Evolutionary conservation across 1,140 invertebrate species (phyloP).

Genomic region (Nylanderia fulva): DNA sequence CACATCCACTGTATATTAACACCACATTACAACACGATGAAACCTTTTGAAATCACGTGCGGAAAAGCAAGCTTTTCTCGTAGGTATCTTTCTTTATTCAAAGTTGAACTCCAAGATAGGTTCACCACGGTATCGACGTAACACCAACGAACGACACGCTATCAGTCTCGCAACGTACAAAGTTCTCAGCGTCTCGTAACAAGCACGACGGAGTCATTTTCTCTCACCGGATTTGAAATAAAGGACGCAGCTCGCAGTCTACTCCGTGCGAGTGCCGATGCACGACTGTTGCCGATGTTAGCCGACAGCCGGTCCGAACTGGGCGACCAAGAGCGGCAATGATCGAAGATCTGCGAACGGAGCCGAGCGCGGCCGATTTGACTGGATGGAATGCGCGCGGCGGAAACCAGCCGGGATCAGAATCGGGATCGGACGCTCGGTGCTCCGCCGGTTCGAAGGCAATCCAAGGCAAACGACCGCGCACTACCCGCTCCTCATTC

Average conservation of each 20-base stretch:
- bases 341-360: constrained; percentile 44
- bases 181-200: constrained; percentile 58
- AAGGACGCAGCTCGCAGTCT: constrained; percentile 58
- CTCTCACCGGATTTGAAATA: constrained; percentile 41
- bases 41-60: background rate
- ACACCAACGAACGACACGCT: constrained; percentile 11
- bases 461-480: constrained; percentile 85
- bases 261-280: constrained; percentile 75
- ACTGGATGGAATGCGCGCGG: constrained; percentile 81
- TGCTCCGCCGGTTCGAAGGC: constrained; percentile 80
- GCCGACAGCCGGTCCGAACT: constrained; percentile 71
- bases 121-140: background rate
- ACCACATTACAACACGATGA: constrained; percentile 39
- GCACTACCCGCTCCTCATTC: constrained; percentile 76
- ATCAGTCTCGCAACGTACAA: constrained; percentile 35
- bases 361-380: constrained; percentile 64
- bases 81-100: background rate
- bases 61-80: background rate
- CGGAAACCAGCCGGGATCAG: constrained; percentile 79
- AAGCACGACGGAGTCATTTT: constrained; percentile 55
- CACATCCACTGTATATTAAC: constrained; percentile 62
- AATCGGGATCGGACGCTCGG: constrained; percentile 81
- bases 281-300: constrained; percentile 79
- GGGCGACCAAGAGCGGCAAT: constrained; percentile 12
- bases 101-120: background rate